Percentiles rank a stretch among this genome's conserved stretches.
phyloP scores from a whole-genome alignment of 2,113 vertebrate species.

The Pavo muticus region DNA sequence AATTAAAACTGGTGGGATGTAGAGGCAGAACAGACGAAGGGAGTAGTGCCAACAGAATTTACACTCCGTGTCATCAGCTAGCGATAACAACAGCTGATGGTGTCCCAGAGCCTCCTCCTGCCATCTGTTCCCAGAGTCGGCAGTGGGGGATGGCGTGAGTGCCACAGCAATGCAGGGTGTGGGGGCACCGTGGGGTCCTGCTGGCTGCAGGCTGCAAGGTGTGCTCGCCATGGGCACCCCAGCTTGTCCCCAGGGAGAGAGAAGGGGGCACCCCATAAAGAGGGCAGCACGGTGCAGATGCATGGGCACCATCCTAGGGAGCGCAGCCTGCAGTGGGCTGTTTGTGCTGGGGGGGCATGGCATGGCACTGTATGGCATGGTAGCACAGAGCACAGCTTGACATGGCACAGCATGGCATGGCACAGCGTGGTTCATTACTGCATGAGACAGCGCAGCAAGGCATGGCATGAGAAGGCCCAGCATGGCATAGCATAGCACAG shows the following conservation, averaged over 20 bases:
- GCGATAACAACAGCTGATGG: slow-evolving; percentile 77
- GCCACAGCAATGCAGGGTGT: neutral
- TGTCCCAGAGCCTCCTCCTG: slow-evolving; percentile 36
- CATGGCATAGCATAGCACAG: too few relatives aligned
- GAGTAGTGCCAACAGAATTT: slow-evolving; percentile 76
- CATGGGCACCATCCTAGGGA: neutral
- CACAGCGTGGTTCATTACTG: too few relatives aligned
- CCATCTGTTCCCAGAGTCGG: slow-evolving; percentile 77
- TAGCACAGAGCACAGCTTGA: neutral
- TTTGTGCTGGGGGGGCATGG: rapidly evolving
- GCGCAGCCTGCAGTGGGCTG: neutral
- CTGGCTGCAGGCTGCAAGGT: neutral
- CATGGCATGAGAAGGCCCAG: too few relatives aligned
- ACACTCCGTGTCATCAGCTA: slow-evolving; percentile 75
- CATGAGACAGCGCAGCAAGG: neutral
- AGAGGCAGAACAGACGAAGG: slow-evolving; percentile 72
- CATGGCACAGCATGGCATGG: neutral
- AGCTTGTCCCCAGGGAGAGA: neutral
- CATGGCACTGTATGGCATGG: neutral
- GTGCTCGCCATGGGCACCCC: neutral
- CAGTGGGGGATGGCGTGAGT: neutral
- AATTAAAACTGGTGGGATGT: slow-evolving; percentile 81
- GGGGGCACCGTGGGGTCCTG: neutral
- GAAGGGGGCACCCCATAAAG: too few relatives aligned
- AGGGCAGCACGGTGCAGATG: rapidly evolving